Percentiles rank a stretch among this genome's conserved stretches.
Evolutionary conservation across 2,888 invertebrate species (phyloP).

Genomic region (Leuctra nigra): DNA sequence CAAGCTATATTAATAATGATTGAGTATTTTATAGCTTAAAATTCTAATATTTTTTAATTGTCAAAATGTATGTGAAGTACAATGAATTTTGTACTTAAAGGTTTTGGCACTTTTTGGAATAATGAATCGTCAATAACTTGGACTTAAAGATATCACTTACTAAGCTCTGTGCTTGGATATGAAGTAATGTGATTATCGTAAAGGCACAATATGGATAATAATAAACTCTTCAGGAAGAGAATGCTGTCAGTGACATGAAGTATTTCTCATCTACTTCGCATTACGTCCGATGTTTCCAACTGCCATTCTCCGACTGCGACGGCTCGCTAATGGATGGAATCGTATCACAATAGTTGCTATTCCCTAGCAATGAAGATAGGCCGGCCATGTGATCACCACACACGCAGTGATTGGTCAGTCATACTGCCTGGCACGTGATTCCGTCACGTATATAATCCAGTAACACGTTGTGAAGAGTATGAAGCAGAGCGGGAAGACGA

Average conservation of each 20-base stretch:
- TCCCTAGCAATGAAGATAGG: too few relatives aligned
- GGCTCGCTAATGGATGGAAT: too few relatives aligned
- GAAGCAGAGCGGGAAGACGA: conserved; percentile 53
- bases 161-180: conserved; percentile 6
- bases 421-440: conserved; percentile 38
- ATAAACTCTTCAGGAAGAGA: too few relatives aligned
- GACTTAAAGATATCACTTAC: background rate
- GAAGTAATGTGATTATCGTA: conserved; percentile 2
- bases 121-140: conserved; percentile 5
- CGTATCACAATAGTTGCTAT: too few relatives aligned
- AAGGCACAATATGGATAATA: conserved; percentile 24
- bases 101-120: conserved; percentile 23
- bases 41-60: background rate
- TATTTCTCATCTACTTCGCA: too few relatives aligned
- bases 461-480: conserved; percentile 50
- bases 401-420: conserved; percentile 21
- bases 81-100: conserved; percentile 7
- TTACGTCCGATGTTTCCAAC: too few relatives aligned
- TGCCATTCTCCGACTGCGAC: too few relatives aligned
- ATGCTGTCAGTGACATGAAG: too few relatives aligned
- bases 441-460: conserved; percentile 55
- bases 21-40: background rate
- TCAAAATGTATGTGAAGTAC: conserved; percentile 10
- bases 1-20: background rate
- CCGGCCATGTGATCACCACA: background rate